phyloP scores from a whole-genome alignment of 2,888 invertebrate genomes.

The Saturnia pavonia region DNA sequence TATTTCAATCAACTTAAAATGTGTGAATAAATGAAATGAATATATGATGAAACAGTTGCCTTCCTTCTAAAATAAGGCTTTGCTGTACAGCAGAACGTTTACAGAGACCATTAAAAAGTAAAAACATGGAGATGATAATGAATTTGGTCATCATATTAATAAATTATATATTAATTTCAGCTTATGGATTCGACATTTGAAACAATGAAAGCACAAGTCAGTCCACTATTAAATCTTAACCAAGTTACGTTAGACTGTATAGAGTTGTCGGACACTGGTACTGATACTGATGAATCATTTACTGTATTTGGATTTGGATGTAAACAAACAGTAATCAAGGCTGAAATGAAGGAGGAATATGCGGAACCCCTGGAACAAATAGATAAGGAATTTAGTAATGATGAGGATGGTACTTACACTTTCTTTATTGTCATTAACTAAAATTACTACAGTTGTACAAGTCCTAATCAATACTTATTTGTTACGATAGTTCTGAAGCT shows the following conservation, averaged over 20 bases:
- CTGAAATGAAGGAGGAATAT: slow-evolving; percentile 56
- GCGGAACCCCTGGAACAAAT: slow-evolving; percentile 29
- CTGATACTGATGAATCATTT: slow-evolving; percentile 32
- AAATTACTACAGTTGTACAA: too few relatives aligned
- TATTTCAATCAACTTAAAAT: too few relatives aligned
- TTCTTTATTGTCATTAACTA: not conserved
- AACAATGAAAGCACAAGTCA: slow-evolving; percentile 31
- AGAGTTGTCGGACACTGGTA: slow-evolving; percentile 34
- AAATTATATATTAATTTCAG: slow-evolving; percentile 31
- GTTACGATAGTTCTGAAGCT: too few relatives aligned
- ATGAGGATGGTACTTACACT: slow-evolving; percentile 41
- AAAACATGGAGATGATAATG: too few relatives aligned
- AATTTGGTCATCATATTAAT: not conserved
- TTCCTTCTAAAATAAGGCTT: too few relatives aligned
- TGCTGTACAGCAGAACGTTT: too few relatives aligned
- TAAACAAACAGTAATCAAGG: slow-evolving; percentile 40
- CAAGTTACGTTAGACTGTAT: slow-evolving; percentile 34
- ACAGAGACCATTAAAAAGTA: too few relatives aligned
- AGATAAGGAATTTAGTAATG: slow-evolving; percentile 47
- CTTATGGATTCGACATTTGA: slow-evolving; percentile 39
- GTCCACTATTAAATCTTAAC: slow-evolving; percentile 38
- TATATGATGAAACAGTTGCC: too few relatives aligned
- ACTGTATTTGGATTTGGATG: slow-evolving; percentile 22
- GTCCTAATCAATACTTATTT: too few relatives aligned
- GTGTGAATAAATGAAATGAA: too few relatives aligned